Conservation (phyloP, 2,113 vertebrate genomes). For the Cyphomyrus plagiostoma region DNA sequence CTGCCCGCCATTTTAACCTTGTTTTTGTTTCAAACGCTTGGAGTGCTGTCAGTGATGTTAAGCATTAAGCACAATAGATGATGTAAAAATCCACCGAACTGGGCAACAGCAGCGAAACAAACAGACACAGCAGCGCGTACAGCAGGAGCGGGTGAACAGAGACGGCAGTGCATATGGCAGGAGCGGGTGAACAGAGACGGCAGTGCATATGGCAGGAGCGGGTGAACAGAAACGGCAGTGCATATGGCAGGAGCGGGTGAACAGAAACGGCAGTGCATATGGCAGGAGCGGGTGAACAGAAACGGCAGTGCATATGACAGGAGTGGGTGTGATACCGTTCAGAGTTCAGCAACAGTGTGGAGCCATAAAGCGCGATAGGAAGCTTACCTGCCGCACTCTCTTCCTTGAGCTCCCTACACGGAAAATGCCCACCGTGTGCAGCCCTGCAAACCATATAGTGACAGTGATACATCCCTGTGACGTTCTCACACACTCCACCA, state of each 20-base stretch:
- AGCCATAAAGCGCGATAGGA: background rate
- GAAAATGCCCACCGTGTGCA: constrained; percentile 85
- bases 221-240: background rate
- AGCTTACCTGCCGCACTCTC: constrained; percentile 77
- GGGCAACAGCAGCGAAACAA: background rate
- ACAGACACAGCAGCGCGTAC: background rate
- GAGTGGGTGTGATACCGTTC: background rate
- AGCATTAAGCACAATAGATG: background rate
- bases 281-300: background rate
- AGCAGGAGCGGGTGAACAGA: background rate
- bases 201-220: background rate
- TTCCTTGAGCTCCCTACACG: constrained; percentile 79
- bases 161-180: background rate
- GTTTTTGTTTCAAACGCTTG: background rate
- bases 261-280: accelerated
- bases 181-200: background rate
- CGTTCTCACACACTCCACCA: background rate
- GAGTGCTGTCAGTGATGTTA: background rate
- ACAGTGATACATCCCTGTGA: background rate
- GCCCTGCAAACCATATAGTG: constrained; percentile 56
- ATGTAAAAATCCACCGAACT: background rate
- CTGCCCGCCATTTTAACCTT: background rate
- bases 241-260: too few species aligned
- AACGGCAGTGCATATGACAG: too few species aligned
- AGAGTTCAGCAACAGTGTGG: background rate